These are phyloP conservation scores for Cynopterus sphinx DNA, from an alignment of 2,797 vertebrate species.

Conservation along the genomic window DNA sequence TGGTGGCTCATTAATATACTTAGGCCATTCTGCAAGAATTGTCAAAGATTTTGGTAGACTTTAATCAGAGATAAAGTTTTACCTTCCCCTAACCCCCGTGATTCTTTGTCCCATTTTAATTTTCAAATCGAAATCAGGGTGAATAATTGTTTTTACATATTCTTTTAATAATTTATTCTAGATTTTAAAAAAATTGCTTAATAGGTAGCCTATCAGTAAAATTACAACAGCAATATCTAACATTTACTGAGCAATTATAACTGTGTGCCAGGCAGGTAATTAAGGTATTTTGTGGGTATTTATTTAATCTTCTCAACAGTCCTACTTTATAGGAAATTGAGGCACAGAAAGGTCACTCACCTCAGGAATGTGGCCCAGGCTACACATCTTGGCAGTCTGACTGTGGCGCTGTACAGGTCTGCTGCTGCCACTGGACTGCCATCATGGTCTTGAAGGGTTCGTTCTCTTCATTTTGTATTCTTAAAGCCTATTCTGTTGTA, in stretches of 20 bases:
- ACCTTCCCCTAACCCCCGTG: background rate
- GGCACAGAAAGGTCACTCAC: background rate
- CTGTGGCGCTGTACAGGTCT: background rate
- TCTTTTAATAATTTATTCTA: background rate
- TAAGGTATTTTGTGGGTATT: background rate
- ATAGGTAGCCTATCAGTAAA: background rate
- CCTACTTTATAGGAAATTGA: background rate
- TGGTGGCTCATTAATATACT: background rate
- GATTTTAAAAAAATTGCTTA: slow-evolving; percentile 17
- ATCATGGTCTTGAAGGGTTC: background rate
- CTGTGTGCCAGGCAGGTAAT: background rate
- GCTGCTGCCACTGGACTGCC: background rate
- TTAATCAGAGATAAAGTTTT: background rate
- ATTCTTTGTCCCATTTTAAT: slow-evolving; percentile 24
- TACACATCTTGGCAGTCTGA: background rate
- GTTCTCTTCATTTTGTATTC: background rate
- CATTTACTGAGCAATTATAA: background rate
- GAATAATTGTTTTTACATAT: background rate
- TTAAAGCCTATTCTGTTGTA: background rate
- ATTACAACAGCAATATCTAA: background rate
- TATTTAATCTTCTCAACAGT: background rate
- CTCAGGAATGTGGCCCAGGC: background rate
- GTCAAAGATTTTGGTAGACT: background rate
- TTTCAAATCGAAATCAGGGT: slow-evolving; percentile 34
- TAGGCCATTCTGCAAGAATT: background rate